Conservation (phyloP, 2,888 invertebrate genomes). For the Rhingia rostrata region DNA sequence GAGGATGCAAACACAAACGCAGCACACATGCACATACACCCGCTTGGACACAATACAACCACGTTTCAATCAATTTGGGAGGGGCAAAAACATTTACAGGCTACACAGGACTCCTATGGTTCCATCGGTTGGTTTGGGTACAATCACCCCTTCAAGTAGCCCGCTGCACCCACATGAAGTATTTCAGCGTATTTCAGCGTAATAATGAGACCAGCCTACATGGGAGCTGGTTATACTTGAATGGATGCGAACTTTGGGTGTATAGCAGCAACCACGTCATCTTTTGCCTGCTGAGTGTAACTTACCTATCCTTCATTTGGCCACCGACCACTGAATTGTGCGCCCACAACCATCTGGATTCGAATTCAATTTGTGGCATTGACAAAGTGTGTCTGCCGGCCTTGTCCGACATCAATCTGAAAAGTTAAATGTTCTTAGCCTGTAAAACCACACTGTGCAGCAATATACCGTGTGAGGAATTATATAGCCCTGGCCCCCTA, state of each 20-base stretch:
- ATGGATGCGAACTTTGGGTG: not conserved
- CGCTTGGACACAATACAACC: slow-evolving; percentile 52
- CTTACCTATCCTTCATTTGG: slow-evolving; percentile 64
- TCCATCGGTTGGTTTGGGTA: not conserved
- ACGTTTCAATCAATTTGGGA: slow-evolving; percentile 70
- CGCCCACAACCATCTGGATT: slow-evolving; percentile 68
- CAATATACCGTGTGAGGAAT: too few relatives aligned
- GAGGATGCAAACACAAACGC: slow-evolving; percentile 34
- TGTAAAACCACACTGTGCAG: slow-evolving; percentile 19
- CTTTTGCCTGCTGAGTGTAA: slow-evolving; percentile 43
- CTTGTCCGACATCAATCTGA: slow-evolving; percentile 64
- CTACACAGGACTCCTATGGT: slow-evolving; percentile 4
- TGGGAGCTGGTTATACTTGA: slow-evolving; percentile 7
- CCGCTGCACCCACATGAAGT: not conserved
- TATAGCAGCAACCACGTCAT: slow-evolving; percentile 30
- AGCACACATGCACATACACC: not conserved
- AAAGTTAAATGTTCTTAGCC: slow-evolving; percentile 60
- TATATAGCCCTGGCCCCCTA: not conserved
- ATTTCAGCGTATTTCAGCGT: slow-evolving; percentile 51
- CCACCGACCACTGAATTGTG: slow-evolving; percentile 60
- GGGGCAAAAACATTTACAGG: slow-evolving; percentile 52
- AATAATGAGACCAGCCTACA: slow-evolving; percentile 69
- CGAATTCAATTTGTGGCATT: slow-evolving; percentile 74
- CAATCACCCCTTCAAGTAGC: not conserved
- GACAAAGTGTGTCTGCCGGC: slow-evolving; percentile 69